Base-by-base conservation (phyloP, 2,113 vertebrate genomes). In the Brienomyrus brachyistius region DNA sequence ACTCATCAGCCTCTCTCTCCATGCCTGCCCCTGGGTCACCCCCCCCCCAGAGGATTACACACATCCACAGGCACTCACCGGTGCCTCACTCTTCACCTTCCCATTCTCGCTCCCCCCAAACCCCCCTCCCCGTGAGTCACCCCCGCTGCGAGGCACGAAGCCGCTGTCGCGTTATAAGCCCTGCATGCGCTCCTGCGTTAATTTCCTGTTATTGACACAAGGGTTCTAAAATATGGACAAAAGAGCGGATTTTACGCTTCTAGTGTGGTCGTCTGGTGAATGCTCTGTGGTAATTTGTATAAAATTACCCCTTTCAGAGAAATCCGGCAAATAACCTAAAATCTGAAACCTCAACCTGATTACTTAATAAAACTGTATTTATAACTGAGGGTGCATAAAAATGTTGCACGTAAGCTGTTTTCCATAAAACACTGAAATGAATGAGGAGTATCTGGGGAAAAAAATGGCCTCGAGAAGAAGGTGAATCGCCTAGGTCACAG, bases 1-100 rank as follows among this genome's bases (percentile, higher is more conserved):
- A 84, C 88, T 47, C 52, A 89, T 83, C 74, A 84, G 31, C 88
- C 51, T 13, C 27, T 52, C 85, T 54, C 85, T 35, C 85, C 51
- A 51, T 15, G 23, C 51, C 52, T 62, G 52, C 15, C 86, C 35
- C 54, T 13, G 45, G 43, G 82, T 85, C 35, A 2, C 82, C 43
- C 35, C 23, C 31, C 82, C 82, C 45, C 47, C 48, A 21, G 40
- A 84, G 40, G 43, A 84, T 23, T 84, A 70, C 40, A 84, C 82
- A 45, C n/a, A 27, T 48, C 83, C 48, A 47, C 47, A 50, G 45
- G 9, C 45, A 27, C 43, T 27, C 48, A 27, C 19, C 23, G 7
- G n/a, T 23, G 83, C 10, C 83, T 48, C 51, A 13, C 50, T 35
- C 85, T 51, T 40, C 51, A 87, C 85, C 85, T 54, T 35, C 48